A percentile compares a stretch with the other conserved stretches of the same genome.
phyloP scores from a whole-genome alignment of 2,797 vertebrate genomes.

The Paramormyrops hopkinsi region DNA sequence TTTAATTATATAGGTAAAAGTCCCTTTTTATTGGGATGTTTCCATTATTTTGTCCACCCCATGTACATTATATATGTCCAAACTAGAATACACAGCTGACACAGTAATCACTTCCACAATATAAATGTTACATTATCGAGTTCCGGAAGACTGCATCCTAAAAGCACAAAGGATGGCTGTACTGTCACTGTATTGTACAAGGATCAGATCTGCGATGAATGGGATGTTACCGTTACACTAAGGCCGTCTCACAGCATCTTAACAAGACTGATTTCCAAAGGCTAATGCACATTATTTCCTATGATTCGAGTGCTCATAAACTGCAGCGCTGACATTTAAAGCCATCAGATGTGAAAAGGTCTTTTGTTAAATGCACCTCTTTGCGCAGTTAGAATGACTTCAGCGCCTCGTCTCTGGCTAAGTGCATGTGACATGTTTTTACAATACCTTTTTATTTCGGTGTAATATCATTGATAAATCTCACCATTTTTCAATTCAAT shows the following conservation, averaged over 20 bases:
- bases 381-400: background rate
- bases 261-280: conserved; percentile 3
- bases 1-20: background rate
- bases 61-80: background rate
- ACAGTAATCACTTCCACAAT: background rate
- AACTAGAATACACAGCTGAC: background rate
- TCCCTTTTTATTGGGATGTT: background rate
- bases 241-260: background rate
- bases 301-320: background rate
- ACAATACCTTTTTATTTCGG: background rate
- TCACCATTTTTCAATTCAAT: background rate
- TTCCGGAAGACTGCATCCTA: background rate
- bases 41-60: background rate
- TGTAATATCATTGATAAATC: background rate
- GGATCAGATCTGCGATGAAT: background rate
- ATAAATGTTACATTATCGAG: background rate
- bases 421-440: background rate
- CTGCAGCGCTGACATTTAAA: conserved; percentile 15
- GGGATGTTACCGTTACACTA: background rate
- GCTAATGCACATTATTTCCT: background rate
- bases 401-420: background rate
- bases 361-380: conserved; percentile 7
- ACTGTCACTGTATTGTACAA: background rate
- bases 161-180: background rate
- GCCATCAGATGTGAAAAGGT: conserved; percentile 16